These are phyloP conservation scores for Apamea sordens DNA, from an alignment of 2,888 invertebrate genomes.

Conservation along the genomic window DNA sequence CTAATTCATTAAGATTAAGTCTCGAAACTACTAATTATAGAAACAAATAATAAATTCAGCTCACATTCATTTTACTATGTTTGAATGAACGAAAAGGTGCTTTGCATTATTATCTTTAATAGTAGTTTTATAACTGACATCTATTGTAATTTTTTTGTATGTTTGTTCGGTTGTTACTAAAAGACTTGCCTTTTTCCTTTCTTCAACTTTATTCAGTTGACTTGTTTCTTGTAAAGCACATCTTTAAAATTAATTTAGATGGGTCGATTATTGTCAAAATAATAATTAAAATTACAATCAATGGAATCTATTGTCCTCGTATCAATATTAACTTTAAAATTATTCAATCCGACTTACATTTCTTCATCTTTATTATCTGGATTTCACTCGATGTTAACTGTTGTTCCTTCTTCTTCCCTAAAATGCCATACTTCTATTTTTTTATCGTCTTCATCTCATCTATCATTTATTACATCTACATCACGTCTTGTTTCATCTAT, in stretches of 20 bases:
- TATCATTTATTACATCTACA: background rate
- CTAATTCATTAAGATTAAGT: slow-evolving; percentile 39
- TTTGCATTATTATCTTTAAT: slow-evolving; percentile 55
- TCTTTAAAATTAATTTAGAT: background rate
- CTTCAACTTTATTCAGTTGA: background rate
- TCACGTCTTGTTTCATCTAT: background rate
- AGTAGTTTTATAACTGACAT: slow-evolving; percentile 22
- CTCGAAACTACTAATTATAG: slow-evolving; percentile 13
- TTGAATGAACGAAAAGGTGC: slow-evolving; percentile 48
- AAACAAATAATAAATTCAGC: slow-evolving; percentile 44
- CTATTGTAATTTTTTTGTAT: background rate
- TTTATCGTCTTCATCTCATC: fast-evolving
- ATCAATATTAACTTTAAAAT: background rate
- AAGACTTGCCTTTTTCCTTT: background rate
- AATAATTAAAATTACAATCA: background rate
- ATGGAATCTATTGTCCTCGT: background rate
- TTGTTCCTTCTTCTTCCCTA: background rate
- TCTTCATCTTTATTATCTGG: background rate
- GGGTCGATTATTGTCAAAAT: background rate
- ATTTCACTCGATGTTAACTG: background rate
- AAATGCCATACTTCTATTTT: fast-evolving
- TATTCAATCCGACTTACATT: background rate
- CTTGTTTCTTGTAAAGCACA: background rate
- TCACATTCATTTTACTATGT: slow-evolving; percentile 45
- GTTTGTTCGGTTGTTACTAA: slow-evolving; percentile 3